phyloP scores from a whole-genome alignment of 2,113 vertebrate species.

The cat (Felis catus) region DNA sequence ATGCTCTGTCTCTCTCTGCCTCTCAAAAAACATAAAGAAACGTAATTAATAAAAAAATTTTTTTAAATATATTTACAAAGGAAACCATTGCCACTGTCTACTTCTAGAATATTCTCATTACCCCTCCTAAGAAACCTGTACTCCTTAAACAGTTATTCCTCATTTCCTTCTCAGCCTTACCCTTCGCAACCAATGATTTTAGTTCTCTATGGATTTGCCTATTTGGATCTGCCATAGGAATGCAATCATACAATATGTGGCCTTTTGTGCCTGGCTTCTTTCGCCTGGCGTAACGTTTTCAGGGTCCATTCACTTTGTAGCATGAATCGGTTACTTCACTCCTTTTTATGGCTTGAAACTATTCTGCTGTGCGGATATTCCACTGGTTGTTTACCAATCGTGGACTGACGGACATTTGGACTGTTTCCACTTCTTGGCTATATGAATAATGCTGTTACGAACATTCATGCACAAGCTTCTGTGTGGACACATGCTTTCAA shows the following conservation, averaged over 20 bases:
- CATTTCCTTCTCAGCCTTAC: neutral
- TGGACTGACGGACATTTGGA: neutral
- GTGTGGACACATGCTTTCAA: slow-evolving; percentile 24
- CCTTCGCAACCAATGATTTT: neutral
- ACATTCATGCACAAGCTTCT: neutral
- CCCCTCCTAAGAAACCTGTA: neutral
- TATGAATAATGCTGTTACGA: neutral
- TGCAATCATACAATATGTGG: neutral
- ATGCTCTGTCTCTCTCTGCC: too few relatives aligned
- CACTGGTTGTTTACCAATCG: neutral
- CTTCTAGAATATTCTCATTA: slow-evolving; percentile 14
- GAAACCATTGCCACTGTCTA: neutral
- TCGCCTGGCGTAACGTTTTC: neutral
- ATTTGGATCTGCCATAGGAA: neutral
- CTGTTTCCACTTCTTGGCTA: neutral
- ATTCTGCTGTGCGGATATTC: neutral
- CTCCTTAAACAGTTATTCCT: neutral
- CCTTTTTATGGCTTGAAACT: slow-evolving; percentile 9
- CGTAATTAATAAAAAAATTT: too few relatives aligned
- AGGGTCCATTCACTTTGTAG: neutral
- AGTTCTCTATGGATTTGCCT: neutral
- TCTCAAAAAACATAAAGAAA: too few relatives aligned
- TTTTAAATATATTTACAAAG: slow-evolving; percentile 1
- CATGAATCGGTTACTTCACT: neutral
- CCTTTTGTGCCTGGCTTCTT: neutral